Percentiles rank a stretch among this genome's conserved stretches.
These are phyloP conservation scores for Sarcophaga rosellei DNA, from an alignment of 2,888 invertebrate genomes.

Conservation along the genomic window DNA sequence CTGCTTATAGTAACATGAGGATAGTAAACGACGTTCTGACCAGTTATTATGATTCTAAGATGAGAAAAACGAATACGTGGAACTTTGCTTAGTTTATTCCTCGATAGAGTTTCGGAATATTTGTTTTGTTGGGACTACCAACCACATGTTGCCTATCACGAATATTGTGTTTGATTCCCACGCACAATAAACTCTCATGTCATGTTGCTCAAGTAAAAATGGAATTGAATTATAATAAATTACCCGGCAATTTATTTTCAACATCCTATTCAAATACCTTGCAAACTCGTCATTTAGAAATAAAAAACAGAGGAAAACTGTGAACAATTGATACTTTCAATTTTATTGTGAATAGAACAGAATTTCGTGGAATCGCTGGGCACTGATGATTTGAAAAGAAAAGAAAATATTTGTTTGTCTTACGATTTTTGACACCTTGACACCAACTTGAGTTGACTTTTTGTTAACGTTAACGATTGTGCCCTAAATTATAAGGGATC, in stretches of 20 bases:
- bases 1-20: no score
- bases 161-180: slow-evolving; percentile 11
- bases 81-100: no score
- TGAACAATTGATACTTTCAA: slow-evolving; percentile 41
- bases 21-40: no score
- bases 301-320: not conserved
- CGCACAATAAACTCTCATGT: slow-evolving; percentile 6
- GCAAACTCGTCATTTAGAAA: slow-evolving; percentile 5
- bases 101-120: no score
- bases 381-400: slow-evolving; percentile 23
- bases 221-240: slow-evolving; percentile 55
- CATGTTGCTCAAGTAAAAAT: not conserved
- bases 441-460: slow-evolving; percentile 15
- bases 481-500: slow-evolving; percentile 53
- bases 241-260: slow-evolving; percentile 57
- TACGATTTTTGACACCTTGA: slow-evolving; percentile 38
- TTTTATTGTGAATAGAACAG: not conserved
- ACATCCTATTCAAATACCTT: slow-evolving; percentile 47
- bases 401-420: slow-evolving; percentile 31
- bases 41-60: no score
- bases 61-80: no score
- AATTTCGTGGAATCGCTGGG: slow-evolving; percentile 45
- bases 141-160: not conserved
- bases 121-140: not conserved
- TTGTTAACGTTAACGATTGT: not conserved